phyloP scores from a whole-genome alignment of 37 sponge, comb jelly and placozoan species.

The Halisarca cf. caerulea region DNA sequence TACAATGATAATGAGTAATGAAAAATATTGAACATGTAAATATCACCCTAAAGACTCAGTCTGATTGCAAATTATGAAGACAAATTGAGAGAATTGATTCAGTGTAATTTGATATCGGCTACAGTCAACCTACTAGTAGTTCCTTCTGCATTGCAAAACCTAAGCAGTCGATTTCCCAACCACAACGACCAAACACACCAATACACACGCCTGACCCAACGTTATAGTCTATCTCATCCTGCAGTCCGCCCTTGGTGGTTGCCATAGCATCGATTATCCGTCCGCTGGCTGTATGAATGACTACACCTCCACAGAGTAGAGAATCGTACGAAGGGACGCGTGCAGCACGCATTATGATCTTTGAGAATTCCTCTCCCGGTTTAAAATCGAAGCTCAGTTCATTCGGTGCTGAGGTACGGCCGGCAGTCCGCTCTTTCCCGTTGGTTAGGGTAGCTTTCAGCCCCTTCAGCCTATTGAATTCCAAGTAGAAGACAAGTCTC shows the following conservation, averaged over 20 bases:
- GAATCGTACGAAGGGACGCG: not conserved
- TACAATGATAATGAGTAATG: too few relatives aligned
- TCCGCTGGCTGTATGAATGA: constrained; percentile 75
- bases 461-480: not conserved
- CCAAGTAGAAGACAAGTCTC: not conserved
- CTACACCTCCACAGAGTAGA: constrained; percentile 68
- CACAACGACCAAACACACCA: constrained; percentile 16
- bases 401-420: not conserved
- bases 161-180: constrained; percentile 23
- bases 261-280: not conserved
- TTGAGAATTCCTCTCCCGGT: not conserved
- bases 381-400: not conserved
- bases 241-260: not conserved
- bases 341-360: not conserved
- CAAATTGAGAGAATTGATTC: too few relatives aligned
- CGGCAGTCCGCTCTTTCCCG: not conserved
- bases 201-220: constrained; percentile 14
- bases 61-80: too few relatives aligned
- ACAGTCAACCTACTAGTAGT: not conserved
- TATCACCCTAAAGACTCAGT: too few relatives aligned
- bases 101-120: not conserved
- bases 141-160: constrained; percentile 17
- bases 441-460: not conserved
- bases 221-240: not conserved
- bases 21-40: too few relatives aligned